Base-by-base conservation (phyloP, 2,888 invertebrate genomes). In the Acrobasis repandana region DNA sequence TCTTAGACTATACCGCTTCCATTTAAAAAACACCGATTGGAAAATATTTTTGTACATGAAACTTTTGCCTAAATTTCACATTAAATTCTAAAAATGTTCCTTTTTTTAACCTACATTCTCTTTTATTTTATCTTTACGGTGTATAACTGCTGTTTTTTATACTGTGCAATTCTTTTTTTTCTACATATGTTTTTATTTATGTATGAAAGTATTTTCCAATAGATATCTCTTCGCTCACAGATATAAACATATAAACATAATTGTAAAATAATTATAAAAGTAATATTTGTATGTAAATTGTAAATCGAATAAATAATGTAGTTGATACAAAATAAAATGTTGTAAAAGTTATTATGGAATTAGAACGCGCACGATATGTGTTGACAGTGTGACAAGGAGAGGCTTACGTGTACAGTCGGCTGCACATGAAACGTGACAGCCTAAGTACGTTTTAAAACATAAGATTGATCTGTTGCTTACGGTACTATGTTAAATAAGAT, bases 171-270 rank as follows among this genome's bases (percentile, higher is more conserved):
- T 11, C 14, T 14, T 43, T 43, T n/a, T 38, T 43, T 43, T 43
- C n/a, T 43, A 43, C 28, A 5, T 6, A 43, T 43, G n/a, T 43
- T 43, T 43, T 43, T 43, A 43, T 10, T 43, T 43, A 43, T 43
- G 50, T 50, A 50, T 50, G 6, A 50, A 50, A 50, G 28, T 50
- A 50, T 50, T 50, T 50, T 50, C 50, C 50, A 50, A 50, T 28
- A 10, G 1, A 9, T 50, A 14, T 28, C 28, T 50, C 28, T 50
- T 8, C 50, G 50, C 50, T 50, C 50, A 50, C 28, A 50, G 50
- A 28, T 50, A n/a, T 28, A 50, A 28, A 50, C 14, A 50, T 38
- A 11, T 38, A 11, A 11, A 38, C 11, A n/a, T 14, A 14, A 5
- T 11, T 43, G n/a, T 43, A 43, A 43, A 43, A 10, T 43, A 43